Evolutionary conservation across 2,888 invertebrate genomes (phyloP), one percentile per base, ranked within the genome.

Genomic region (Listrodromus nycthemerus): DNA sequence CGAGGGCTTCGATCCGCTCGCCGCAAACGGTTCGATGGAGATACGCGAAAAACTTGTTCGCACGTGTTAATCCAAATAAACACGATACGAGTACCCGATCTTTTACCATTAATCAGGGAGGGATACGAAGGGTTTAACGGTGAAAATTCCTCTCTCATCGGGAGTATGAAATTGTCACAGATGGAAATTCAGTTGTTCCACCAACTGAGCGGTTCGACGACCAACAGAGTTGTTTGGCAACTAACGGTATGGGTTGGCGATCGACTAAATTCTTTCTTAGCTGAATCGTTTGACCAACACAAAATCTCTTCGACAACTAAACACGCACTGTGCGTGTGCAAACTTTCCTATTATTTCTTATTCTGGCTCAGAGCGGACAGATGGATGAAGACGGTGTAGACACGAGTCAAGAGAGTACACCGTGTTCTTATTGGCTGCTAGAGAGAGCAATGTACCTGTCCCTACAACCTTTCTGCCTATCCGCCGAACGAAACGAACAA

Each of bases 301-400:
- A n/a, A 45, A 45, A 45, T 45, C 5, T 13, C 16, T 45, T 0
- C 0, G 0, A 13, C 1, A 45, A 16, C 41, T 16, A 45, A 52
- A 52, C 50, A 52, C 50, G 7, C 19, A 19, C 2, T 19, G 19
- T 21, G 19, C 1, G 19, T 1, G 50, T 6, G 8, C 19, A 2
- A 52, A 52, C 19, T 19, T 19, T 19, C 6, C 50, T n/a, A 19
- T 19, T 8, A 7, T 19, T 2, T 19, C 19, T 52, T 52, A n/a
- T 52, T 7, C 19, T 52, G 8, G 3, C 19, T 7, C 50, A 7
- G 19, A 8, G 19, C 50, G 7, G n/a, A 48, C 48, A 66, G 65
- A 83, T 70, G 65, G 69, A 78, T 83, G 37, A 83, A 83, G 80
- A 80, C 76, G 63, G 16, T 48, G 30, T 27, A 55, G 30, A 66